Evolutionary conservation across 2,797 vertebrate genomes (phyloP), one percentile per base, ranked within the genome.

Genomic region (Danio albolineatus): DNA sequence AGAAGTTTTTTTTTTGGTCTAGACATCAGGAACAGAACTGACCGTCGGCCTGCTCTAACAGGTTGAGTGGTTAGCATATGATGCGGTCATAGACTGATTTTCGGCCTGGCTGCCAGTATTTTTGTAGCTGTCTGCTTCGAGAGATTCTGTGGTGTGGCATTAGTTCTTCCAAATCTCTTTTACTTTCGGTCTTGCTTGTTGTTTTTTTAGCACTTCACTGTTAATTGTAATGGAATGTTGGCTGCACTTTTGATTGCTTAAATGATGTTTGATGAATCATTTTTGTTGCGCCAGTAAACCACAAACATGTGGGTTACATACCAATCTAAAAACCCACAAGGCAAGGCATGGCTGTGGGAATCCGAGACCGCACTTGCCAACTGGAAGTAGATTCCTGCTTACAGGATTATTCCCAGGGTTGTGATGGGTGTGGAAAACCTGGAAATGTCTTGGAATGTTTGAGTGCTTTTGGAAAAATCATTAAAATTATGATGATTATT

Each of bases 181-280:
- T 48, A 0, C 6, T 7, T 4, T 59, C 10, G 0, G 6, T 8
- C 6, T 13, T 1, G 1, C 48, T 57, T 28, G 8, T 64, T 19
- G 64, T 36, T 28, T 19, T 49, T n/a, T n/a, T 1, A 43, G 38
- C 70, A 57, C 53, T 44, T 57, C 39, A 57, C 4, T 44, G 39
- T 76, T 76, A 38, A 9, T 76, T 66, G 10, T 17, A 56, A 72
- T 72, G 69, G 67, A 54, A 71, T 54, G 49, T 71, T 71, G 67
- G 67, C 67, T 39, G 12, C 36, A 41, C n/a, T 41, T 38, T 16
- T 28, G 4, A 8, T 57, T 72, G 4, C 9, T 64, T 64, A 41
- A 61, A 61, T n/a, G 36, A 61, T 61, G 13, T 36, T 39, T 4
- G 12, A 28, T 7, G 16, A 72, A 72, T 43, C 1, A 10, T 28